Base-by-base conservation (phyloP, 2,888 invertebrate genomes). In the Caenorhabditis plicata region DNA sequence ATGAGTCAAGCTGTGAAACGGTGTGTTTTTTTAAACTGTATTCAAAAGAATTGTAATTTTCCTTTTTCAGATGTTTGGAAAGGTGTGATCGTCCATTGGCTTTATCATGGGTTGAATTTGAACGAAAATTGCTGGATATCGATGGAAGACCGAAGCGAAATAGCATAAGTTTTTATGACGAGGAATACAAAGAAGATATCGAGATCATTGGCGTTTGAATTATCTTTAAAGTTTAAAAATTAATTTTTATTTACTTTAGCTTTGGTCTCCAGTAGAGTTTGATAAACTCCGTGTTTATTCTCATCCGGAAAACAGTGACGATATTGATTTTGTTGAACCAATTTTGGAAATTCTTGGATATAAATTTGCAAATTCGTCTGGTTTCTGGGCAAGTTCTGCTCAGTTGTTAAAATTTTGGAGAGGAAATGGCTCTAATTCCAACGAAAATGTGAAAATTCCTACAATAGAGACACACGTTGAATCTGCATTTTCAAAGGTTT, bases 301-400 rank as follows among this genome's bases (percentile, higher is more conserved):
- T 4, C 22, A 22, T 33, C 33, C 48, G 9, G 17, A 17, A 8
- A 27, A 41, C 26, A 26, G 25, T 17, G 7, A 7, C 2, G 11
- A 23, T 8, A 29, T 42, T 5, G 41, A 45, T 27, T 44, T 39
- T 19, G 41, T 45, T 20, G 52, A 58, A n/a, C 58, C 58, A 5
- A n/a, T 58, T 33, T 23, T 58, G 8, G 58, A 58, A 25, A 13
- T 52, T 25, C 23, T 58, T 8, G 58, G 58, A 15, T 13, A 43
- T 17, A 39, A 22, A 2, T 58, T 58, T 13, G n/a, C 22, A 4
- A 17, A 27, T 8, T 31, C 58, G 45, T 48, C 52, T 25, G 36
- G 57, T 23, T 15, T 9, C 17, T 47, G 38, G 9, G 17, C 8
- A 38, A 17, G 13, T 29, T 36, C n/a, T 26, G 4, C 27, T 29